phyloP scores from a whole-genome alignment of 2,888 invertebrate species.

The Pristionchus japonicus region DNA sequence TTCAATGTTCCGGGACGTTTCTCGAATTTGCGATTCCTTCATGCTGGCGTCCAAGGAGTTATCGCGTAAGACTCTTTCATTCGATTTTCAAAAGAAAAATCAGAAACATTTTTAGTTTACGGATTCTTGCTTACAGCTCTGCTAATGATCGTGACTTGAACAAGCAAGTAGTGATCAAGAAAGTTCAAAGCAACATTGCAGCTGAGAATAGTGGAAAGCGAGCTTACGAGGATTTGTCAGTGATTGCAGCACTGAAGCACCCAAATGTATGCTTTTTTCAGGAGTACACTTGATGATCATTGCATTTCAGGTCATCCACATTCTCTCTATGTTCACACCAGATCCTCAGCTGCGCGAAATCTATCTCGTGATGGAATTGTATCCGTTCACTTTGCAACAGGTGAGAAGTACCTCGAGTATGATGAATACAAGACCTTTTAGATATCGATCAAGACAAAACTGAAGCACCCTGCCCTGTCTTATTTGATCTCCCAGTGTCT shows the following conservation, averaged over 20 bases:
- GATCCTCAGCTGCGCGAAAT: not conserved
- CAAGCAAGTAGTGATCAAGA: not conserved
- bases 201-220: not conserved
- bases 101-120: not conserved
- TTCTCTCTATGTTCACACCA: not conserved
- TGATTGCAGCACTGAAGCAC: not conserved
- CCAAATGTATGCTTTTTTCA: not conserved
- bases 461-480: not conserved
- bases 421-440: not conserved
- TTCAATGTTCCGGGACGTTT: not conserved
- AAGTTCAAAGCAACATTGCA: not conserved
- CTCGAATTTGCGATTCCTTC: not conserved
- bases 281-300: too few species aligned
- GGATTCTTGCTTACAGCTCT: not conserved
- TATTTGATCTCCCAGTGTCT: not conserved
- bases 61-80: too few species aligned
- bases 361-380: not conserved
- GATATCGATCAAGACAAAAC: not conserved
- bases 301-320: not conserved
- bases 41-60: not conserved
- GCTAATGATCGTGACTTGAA: not conserved
- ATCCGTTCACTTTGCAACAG: not conserved
- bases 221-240: not conserved
- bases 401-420: not conserved
- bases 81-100: not conserved